A percentile compares a stretch with the other conserved stretches of the same genome.
phyloP scores from a whole-genome alignment of 2,797 vertebrate genomes.

The Cuniculus paca region DNA sequence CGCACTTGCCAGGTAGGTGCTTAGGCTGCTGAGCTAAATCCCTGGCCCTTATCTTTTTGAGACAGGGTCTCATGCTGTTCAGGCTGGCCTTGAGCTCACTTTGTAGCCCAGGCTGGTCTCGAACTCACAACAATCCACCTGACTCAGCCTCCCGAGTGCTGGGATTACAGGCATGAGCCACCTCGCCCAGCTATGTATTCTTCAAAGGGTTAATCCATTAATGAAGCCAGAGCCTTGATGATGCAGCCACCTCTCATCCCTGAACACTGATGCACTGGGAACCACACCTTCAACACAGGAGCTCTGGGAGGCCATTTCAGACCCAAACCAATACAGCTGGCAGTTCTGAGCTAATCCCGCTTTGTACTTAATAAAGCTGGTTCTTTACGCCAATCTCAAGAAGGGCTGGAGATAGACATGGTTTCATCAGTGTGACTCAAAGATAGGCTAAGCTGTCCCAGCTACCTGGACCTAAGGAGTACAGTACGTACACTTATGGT shows the following conservation, averaged over 20 bases:
- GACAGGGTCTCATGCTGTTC: too few relatives aligned
- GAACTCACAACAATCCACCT: too few relatives aligned
- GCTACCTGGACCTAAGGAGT: background rate
- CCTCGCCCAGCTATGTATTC: too few relatives aligned
- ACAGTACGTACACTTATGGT: background rate
- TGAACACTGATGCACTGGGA: background rate
- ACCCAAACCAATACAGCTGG: background rate
- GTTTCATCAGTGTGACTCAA: background rate
- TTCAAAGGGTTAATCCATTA: background rate
- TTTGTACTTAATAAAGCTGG: constrained; percentile 14
- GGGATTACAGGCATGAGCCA: too few relatives aligned
- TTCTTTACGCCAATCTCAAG: background rate
- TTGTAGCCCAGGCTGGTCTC: too few relatives aligned
- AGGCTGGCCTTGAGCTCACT: too few relatives aligned
- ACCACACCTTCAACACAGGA: background rate
- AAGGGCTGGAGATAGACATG: background rate
- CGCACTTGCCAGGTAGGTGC: too few relatives aligned
- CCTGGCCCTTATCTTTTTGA: too few relatives aligned
- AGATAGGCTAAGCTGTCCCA: background rate
- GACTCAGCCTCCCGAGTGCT: too few relatives aligned
- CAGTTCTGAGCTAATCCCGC: background rate
- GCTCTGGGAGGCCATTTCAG: background rate
- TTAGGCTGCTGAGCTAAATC: too few relatives aligned
- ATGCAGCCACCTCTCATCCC: background rate
- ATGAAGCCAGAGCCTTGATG: background rate